Conservation (phyloP, 2,888 invertebrate species). For the Leptinotarsa rubiginosa region DNA sequence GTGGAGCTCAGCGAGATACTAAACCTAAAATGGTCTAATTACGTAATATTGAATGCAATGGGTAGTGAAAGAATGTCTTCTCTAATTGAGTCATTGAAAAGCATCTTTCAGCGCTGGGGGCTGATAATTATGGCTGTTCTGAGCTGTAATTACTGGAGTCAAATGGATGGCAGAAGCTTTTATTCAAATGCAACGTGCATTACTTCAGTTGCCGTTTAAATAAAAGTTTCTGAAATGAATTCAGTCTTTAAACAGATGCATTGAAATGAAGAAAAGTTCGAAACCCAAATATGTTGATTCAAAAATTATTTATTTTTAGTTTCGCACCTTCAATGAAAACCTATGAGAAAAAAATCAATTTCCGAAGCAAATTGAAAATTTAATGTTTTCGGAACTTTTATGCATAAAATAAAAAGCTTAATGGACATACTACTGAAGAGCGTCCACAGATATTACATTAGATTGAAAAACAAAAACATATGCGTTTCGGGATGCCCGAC, state of each 20-base stretch:
- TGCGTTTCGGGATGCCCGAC: too few relatives aligned
- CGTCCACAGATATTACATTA: too few relatives aligned
- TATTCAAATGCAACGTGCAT: slow-evolving; percentile 12
- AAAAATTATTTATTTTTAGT: too few relatives aligned
- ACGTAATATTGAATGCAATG: slow-evolving; percentile 35
- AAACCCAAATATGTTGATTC: too few relatives aligned
- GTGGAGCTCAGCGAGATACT: slow-evolving; percentile 15
- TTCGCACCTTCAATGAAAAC: too few relatives aligned
- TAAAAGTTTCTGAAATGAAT: background rate
- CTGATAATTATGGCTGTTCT: slow-evolving; percentile 34
- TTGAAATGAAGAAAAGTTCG: too few relatives aligned
- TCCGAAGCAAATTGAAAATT: too few relatives aligned
- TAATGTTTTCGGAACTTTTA: too few relatives aligned
- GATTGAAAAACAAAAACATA: too few relatives aligned
- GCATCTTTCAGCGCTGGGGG: slow-evolving; percentile 35
- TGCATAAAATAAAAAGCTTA: too few relatives aligned
- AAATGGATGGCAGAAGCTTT: slow-evolving; percentile 20
- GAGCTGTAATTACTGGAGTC: slow-evolving; percentile 35
- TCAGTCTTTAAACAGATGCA: background rate
- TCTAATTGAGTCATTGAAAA: slow-evolving; percentile 43
- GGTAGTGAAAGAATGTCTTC: slow-evolving; percentile 37
- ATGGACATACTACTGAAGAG: too few relatives aligned
- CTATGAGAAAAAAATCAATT: too few relatives aligned
- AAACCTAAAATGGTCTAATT: slow-evolving; percentile 38
- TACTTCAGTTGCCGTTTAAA: slow-evolving; percentile 7